phyloP scores from a whole-genome alignment of 1,140 invertebrate species.

The Homarus americanus region DNA sequence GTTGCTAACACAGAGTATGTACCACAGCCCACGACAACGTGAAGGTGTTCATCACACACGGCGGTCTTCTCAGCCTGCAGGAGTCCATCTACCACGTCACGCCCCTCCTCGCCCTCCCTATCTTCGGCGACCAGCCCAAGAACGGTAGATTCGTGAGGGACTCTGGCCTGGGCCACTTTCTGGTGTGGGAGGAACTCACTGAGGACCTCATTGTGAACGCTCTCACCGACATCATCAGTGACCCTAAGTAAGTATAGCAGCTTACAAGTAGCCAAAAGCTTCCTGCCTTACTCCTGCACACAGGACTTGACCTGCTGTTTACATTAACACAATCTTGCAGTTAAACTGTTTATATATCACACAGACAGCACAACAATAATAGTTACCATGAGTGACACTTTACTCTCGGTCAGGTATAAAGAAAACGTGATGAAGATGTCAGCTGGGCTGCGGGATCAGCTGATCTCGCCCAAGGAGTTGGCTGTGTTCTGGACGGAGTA shows the following conservation, averaged over 20 bases:
- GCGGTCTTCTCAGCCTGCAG: conserved; percentile 77
- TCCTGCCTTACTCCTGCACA: no score
- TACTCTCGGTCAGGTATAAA: background rate
- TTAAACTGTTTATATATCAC: no score
- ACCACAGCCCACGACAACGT: conserved; percentile 86
- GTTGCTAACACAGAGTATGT: no score
- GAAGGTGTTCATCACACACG: no score
- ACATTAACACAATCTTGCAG: no score
- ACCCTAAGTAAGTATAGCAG: conserved; percentile 25
- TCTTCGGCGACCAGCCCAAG: conserved; percentile 83
- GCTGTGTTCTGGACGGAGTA: conserved; percentile 32
- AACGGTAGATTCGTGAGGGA: conserved; percentile 75
- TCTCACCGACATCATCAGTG: background rate
- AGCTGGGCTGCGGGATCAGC: background rate
- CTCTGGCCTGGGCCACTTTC: background rate
- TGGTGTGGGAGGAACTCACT: conserved; percentile 53
- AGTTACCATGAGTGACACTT: no score
- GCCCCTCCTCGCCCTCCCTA: conserved; percentile 86
- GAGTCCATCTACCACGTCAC: no score
- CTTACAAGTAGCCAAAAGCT: no score
- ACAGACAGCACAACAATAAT: no score
- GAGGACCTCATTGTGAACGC: conserved; percentile 12
- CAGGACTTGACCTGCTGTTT: no score
- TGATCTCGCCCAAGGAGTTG: conserved; percentile 5
- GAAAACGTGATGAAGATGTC: no score